phyloP scores from a whole-genome alignment of 2,113 vertebrate genomes.

The Mesembrinibis cayennensis region DNA sequence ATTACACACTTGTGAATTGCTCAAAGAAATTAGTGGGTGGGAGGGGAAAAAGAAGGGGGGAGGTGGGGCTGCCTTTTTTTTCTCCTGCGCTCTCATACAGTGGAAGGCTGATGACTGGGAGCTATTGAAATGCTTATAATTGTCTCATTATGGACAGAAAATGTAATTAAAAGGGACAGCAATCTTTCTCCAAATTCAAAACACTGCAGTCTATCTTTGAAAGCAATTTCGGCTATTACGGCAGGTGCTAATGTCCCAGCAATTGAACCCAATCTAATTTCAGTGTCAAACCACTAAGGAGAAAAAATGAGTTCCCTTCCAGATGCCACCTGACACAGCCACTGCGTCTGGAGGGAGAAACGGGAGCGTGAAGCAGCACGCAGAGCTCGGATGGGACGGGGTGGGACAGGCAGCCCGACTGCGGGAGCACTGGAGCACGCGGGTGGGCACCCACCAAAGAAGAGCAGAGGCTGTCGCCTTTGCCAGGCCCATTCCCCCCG shows the following conservation, averaged over 20 bases:
- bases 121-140: conserved; percentile 14
- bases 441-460: background rate
- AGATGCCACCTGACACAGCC: background rate
- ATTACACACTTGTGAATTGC: background rate
- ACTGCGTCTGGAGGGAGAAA: rapidly evolving
- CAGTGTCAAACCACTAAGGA: background rate
- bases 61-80: background rate
- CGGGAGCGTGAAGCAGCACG: rapidly evolving
- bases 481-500: background rate
- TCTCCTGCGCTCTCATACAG: background rate
- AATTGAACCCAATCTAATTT: conserved; percentile 12
- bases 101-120: background rate
- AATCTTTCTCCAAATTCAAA: conserved; percentile 9
- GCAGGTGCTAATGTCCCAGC: conserved; percentile 21
- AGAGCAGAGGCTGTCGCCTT: background rate
- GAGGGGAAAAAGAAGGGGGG: background rate
- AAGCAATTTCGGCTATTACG: conserved; percentile 11
- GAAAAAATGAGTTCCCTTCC: background rate
- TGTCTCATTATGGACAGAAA: conserved; percentile 23
- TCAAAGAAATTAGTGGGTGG: background rate
- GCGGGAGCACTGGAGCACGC: rapidly evolving
- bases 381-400: rapidly evolving
- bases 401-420: background rate
- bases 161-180: conserved; percentile 36
- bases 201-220: background rate